Conservation (phyloP, 2,797 vertebrate species). For the Tapirus indicus region DNA sequence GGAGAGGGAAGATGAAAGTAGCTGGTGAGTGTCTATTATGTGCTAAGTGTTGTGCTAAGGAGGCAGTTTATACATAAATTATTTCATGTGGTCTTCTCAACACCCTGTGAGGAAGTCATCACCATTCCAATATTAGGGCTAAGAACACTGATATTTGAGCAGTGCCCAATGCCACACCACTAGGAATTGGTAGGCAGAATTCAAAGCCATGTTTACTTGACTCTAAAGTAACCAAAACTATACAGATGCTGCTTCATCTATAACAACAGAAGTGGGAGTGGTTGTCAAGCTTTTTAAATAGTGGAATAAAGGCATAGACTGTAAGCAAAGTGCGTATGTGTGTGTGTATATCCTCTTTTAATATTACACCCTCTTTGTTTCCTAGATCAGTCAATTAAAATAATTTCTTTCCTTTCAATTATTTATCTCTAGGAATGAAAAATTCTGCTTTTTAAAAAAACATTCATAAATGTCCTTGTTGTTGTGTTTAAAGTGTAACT, state of each 20-base stretch:
- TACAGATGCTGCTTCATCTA: background rate
- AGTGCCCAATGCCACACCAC: background rate
- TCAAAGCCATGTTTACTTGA: background rate
- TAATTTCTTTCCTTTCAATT: slow-evolving; percentile 17
- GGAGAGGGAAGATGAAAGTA: background rate
- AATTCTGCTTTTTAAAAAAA: background rate
- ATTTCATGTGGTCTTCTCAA: background rate
- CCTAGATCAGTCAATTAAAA: background rate
- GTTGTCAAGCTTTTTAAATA: background rate
- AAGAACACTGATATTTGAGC: background rate
- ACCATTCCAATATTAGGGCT: background rate
- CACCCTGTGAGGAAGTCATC: background rate
- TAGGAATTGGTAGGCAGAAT: background rate
- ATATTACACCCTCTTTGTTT: background rate
- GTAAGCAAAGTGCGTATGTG: background rate
- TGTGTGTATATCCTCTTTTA: background rate
- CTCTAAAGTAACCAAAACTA: background rate
- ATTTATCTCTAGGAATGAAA: slow-evolving; percentile 21
- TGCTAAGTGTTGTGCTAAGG: background rate
- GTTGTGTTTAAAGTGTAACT: slow-evolving; percentile 54
- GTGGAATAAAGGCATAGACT: background rate
- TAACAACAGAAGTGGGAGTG: background rate
- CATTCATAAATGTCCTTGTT: background rate
- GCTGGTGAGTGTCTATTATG: background rate
- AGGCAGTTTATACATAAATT: background rate